phyloP scores from a whole-genome alignment of 2,797 vertebrate species.

The Nyctalus aviator region DNA sequence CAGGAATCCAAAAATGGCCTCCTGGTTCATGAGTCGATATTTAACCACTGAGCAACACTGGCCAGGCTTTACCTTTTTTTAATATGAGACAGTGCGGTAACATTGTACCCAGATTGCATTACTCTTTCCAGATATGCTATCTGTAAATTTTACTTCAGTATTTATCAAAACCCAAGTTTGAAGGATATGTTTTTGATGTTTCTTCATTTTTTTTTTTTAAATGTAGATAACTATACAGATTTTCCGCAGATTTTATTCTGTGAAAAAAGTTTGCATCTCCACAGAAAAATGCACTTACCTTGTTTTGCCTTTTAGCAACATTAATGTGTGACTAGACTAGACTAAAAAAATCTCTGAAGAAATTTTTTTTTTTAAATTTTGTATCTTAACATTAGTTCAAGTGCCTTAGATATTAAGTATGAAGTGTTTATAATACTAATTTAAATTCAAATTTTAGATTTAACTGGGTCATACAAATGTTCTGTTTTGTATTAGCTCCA shows the following conservation, averaged over 20 bases:
- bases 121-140: background rate
- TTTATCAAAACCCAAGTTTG: background rate
- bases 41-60: too few species aligned
- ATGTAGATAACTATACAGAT: background rate
- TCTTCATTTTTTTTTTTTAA: background rate
- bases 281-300: background rate
- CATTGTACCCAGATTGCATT: background rate
- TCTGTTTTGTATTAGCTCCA: conserved; percentile 18
- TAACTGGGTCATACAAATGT: conserved; percentile 29
- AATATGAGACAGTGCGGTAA: conserved; percentile 13
- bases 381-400: background rate
- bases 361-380: background rate
- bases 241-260: background rate
- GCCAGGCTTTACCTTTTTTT: background rate
- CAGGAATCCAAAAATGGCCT: too few species aligned
- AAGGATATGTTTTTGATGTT: conserved; percentile 26
- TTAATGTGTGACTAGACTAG: background rate
- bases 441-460: conserved; percentile 16
- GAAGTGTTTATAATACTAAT: conserved; percentile 2
- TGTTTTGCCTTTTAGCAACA: conserved; percentile 4
- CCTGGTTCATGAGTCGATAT: too few species aligned
- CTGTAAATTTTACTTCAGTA: conserved; percentile 25
- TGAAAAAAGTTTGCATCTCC: background rate
- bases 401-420: background rate
- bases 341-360: conserved; percentile 17